Evolutionary conservation across 1,140 invertebrate species (phyloP).

Genomic region (Brachionus koreanus): DNA sequence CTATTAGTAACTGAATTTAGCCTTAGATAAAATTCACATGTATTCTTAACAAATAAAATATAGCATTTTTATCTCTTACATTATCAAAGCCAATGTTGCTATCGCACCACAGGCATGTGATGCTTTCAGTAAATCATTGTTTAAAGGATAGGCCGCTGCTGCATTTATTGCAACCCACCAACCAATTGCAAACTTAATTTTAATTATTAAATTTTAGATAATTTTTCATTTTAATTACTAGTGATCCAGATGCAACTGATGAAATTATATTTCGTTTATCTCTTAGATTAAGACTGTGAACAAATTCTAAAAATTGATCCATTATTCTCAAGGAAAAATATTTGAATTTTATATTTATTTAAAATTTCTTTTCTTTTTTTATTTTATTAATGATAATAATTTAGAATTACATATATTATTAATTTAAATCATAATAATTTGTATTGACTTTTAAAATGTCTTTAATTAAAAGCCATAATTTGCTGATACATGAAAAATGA

Average conservation of each 20-base stretch:
- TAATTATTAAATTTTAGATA: not conserved
- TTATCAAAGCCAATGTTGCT: conserved; percentile 85
- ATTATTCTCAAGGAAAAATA: not conserved
- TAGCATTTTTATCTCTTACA: conserved; percentile 62
- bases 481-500: too few species aligned
- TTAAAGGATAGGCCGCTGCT: conserved; percentile 70
- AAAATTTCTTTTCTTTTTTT: too few species aligned
- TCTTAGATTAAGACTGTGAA: conserved; percentile 34
- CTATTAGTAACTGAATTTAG: conserved; percentile 42
- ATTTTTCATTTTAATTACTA: conserved; percentile 10
- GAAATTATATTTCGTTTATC: conserved; percentile 40
- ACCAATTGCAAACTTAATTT: conserved; percentile 78
- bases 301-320: conserved; percentile 40
- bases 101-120: conserved; percentile 91
- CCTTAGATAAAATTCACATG: not conserved
- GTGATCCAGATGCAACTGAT: conserved; percentile 7
- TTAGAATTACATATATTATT: not conserved
- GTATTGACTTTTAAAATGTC: not conserved
- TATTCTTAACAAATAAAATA: not conserved
- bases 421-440: not conserved
- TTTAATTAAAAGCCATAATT: not conserved
- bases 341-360: too few species aligned
- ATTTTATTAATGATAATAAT: too few species aligned
- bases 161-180: conserved; percentile 98
- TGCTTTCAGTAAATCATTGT: conserved; percentile 66